These are phyloP conservation scores for Scortum barcoo DNA, from an alignment of 2,113 vertebrate genomes.

Conservation along the genomic window DNA sequence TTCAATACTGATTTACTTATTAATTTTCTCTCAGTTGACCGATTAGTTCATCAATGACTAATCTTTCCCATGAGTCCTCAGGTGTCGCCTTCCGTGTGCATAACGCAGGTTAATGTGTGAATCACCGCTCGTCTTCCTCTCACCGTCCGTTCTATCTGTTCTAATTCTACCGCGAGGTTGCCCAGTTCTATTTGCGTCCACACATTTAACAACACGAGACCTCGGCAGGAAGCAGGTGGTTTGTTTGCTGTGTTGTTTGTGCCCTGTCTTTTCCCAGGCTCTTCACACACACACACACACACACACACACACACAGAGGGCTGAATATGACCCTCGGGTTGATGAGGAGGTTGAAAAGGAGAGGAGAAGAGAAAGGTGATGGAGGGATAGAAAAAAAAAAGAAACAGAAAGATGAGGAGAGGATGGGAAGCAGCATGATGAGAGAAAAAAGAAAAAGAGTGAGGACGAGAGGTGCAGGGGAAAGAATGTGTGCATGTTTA, in stretches of 20 bases:
- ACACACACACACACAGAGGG: constrained; percentile 23
- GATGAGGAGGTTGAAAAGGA: constrained; percentile 16
- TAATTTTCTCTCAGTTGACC: background rate
- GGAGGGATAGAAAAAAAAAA: background rate
- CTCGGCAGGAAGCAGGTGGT: constrained; percentile 82
- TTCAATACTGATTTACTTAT: background rate
- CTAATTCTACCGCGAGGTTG: constrained; percentile 59
- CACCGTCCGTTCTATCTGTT: constrained; percentile 35
- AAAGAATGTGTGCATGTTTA: constrained; percentile 68
- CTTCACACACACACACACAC: constrained; percentile 7
- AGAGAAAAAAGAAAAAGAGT: background rate
- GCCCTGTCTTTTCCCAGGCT: constrained; percentile 72
- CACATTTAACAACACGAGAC: constrained; percentile 71
- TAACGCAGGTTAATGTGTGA: background rate
- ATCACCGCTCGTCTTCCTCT: constrained; percentile 44
- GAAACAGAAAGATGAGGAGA: background rate
- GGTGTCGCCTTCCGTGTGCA: background rate
- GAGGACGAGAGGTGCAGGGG: constrained; percentile 27
- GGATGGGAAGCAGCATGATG: constrained; percentile 27
- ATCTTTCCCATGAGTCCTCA: background rate
- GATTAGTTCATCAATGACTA: background rate
- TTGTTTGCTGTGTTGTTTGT: constrained; percentile 77
- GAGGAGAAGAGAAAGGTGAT: background rate
- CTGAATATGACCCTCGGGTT: constrained; percentile 36
- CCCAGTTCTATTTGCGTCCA: constrained; percentile 71